A percentile compares a stretch with the other conserved stretches of the same genome.
These are phyloP conservation scores for Vultur gryphus DNA, from an alignment of 2,797 vertebrate species.

Conservation along the genomic window DNA sequence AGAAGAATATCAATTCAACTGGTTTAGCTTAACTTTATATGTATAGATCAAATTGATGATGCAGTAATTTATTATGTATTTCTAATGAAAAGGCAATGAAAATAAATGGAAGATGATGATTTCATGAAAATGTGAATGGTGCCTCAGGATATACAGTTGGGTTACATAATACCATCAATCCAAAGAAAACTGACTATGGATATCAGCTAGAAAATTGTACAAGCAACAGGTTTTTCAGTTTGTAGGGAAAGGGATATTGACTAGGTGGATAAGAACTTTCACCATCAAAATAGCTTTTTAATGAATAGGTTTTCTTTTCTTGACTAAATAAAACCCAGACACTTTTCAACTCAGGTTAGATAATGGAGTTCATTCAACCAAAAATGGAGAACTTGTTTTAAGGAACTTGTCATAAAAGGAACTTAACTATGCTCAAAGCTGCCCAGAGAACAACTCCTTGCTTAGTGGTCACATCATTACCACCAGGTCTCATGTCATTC, in stretches of 20 bases:
- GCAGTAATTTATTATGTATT: not conserved
- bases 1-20: not conserved
- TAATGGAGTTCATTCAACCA: not conserved
- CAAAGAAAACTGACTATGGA: not conserved
- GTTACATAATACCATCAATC: not conserved
- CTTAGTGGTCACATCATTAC: not conserved
- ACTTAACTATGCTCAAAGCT: not conserved
- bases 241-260: not conserved
- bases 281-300: not conserved
- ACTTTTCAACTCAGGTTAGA: not conserved
- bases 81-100: not conserved
- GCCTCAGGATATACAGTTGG: not conserved
- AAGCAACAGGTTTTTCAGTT: not conserved
- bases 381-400: not conserved
- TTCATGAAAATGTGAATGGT: not conserved
- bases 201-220: not conserved
- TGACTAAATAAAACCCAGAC: not conserved
- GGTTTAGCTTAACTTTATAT: not conserved
- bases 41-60: not conserved
- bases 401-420: not conserved
- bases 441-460: not conserved
- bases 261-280: not conserved
- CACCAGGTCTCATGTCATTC: not conserved
- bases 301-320: not conserved
- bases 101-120: not conserved